A percentile compares a stretch with the other conserved stretches of the same genome.
Evolutionary conservation across 2,888 invertebrate species (phyloP).

Genomic region (Geotrupes spiniger): DNA sequence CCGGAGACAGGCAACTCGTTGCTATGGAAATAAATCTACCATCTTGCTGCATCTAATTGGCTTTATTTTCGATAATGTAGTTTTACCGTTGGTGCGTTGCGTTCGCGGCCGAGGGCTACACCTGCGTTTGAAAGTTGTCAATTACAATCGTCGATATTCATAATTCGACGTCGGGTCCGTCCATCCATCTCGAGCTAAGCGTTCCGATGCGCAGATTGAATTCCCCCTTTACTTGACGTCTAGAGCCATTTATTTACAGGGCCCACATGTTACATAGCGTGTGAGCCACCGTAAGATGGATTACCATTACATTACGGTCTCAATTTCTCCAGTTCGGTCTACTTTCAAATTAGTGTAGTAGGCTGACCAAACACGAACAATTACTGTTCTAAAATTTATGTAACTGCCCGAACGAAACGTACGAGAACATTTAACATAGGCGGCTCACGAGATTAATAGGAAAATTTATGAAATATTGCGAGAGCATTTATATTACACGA

Average conservation of each 20-base stretch:
- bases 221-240: slow-evolving; percentile 3
- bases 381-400: slow-evolving; percentile 18
- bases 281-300: slow-evolving; percentile 16
- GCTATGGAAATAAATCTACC: slow-evolving; percentile 52
- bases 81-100: background rate
- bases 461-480: too few species aligned
- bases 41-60: slow-evolving; percentile 53
- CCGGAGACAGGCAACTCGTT: slow-evolving; percentile 49
- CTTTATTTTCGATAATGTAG: slow-evolving; percentile 44
- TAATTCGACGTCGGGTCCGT: too few species aligned
- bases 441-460: too few species aligned
- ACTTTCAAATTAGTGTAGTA: slow-evolving; percentile 22
- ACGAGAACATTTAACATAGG: too few species aligned
- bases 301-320: slow-evolving; percentile 16
- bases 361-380: slow-evolving; percentile 15
- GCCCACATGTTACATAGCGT: slow-evolving; percentile 17
- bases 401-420: slow-evolving; percentile 1
- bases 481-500: too few species aligned
- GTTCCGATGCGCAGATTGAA: slow-evolving; percentile 1
- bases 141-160: too few species aligned
- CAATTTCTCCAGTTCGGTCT: slow-evolving; percentile 18
- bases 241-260: slow-evolving; percentile 10
- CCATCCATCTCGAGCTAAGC: too few species aligned
- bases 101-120: too few species aligned
- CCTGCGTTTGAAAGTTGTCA: too few species aligned